Percentiles rank a stretch among this genome's conserved stretches.
Conservation (phyloP, 53 echinoderm and acorn worm species). For the Astropecten irregularis region DNA sequence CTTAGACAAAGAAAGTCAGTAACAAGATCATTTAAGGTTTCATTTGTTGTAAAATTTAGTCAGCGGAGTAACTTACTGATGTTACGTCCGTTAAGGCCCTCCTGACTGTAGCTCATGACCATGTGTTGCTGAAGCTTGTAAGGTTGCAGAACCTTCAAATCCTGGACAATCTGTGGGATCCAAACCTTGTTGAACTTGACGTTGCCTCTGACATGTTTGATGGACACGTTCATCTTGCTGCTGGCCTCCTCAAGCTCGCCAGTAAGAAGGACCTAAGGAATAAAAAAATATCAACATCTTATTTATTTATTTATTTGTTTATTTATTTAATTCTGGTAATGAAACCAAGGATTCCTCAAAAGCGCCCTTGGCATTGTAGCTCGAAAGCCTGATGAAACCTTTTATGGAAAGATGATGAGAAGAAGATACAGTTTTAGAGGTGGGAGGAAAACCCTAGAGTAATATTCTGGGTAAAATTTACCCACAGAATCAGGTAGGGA, state of each 20-base stretch:
- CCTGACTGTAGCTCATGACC: background rate
- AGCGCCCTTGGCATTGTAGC: no score
- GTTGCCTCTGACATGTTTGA: slow-evolving; percentile 58
- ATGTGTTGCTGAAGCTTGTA: slow-evolving; percentile 37
- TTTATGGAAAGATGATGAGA: no score
- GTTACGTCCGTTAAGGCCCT: slow-evolving; percentile 17
- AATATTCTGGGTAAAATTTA: no score
- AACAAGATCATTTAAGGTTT: no score
- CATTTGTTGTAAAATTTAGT: no score
- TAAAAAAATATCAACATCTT: background rate
- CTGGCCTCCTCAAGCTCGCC: slow-evolving; percentile 32
- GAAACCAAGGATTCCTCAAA: no score
- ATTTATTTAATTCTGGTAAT: no score
- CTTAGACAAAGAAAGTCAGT: no score
- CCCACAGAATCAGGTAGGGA: no score
- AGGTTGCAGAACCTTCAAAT: slow-evolving; percentile 8
- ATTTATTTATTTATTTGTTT: background rate
- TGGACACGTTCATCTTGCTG: slow-evolving; percentile 31
- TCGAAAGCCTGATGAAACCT: no score
- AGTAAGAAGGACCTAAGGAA: slow-evolving; percentile 53
- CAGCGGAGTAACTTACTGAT: slow-evolving; percentile 34
- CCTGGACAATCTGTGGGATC: slow-evolving; percentile 29
- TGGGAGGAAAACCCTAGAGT: no score
- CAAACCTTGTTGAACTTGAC: slow-evolving; percentile 41
- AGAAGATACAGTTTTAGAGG: no score